Evolutionary conservation across 2,888 invertebrate species (phyloP).

Genomic region (Calameuta filiformis): DNA sequence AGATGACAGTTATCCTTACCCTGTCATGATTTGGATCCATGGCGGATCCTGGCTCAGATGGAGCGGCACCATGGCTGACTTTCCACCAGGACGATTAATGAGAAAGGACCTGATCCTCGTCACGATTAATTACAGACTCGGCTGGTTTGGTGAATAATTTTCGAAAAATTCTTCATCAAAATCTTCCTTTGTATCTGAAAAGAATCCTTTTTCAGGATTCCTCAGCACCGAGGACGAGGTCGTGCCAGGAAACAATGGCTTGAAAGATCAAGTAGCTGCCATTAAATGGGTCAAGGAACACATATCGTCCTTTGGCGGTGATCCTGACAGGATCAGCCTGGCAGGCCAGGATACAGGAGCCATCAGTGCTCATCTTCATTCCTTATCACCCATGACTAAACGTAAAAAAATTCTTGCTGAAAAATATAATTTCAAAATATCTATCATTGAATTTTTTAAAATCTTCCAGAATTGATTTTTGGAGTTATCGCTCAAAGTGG

Average conservation of each 20-base stretch:
- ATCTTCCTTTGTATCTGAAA: background rate
- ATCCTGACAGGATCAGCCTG: conserved; percentile 48
- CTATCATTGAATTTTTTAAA: background rate
- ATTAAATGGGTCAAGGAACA: conserved; percentile 52
- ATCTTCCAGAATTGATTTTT: conserved; percentile 45
- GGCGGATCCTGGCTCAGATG: conserved; percentile 47
- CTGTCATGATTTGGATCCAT: conserved; percentile 60
- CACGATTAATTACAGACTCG: conserved; percentile 41
- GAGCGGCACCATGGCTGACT: conserved; percentile 31
- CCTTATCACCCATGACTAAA: conserved; percentile 43
- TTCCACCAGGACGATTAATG: conserved; percentile 40
- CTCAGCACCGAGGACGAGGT: conserved; percentile 46
- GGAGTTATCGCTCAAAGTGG: conserved; percentile 55
- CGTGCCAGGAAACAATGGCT: conserved; percentile 50
- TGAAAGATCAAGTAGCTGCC: conserved; percentile 51
- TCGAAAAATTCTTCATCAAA: background rate
- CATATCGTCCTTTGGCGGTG: conserved; percentile 49
- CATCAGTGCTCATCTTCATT: conserved; percentile 33
- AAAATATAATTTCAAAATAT: background rate
- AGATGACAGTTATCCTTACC: conserved; percentile 10
- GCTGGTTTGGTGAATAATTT: conserved; percentile 37
- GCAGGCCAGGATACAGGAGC: conserved; percentile 49
- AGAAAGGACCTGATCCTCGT: conserved; percentile 40
- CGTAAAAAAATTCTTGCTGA: conserved; percentile 29
- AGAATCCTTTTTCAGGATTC: conserved; percentile 38